Base-by-base conservation (phyloP, 2,797 vertebrate genomes). In the Aldrovandia affinis region DNA sequence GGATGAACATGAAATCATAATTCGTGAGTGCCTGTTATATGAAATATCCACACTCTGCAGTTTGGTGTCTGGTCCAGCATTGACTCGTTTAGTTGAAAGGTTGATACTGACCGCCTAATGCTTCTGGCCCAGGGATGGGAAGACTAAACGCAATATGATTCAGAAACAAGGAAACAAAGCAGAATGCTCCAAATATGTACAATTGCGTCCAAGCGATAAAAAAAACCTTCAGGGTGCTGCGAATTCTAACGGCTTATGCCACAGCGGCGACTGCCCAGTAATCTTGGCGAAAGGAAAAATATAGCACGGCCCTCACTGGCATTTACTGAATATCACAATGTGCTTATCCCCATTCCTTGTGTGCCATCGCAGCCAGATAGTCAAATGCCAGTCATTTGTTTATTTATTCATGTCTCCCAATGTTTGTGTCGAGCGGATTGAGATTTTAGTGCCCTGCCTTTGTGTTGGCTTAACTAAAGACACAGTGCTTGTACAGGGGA, bases 361-460 rank as follows among this genome's bases (percentile, higher is more conserved):
- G 36, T 28, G 36, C 78, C 36, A 73, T 10, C 50, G 52, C 81
- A 28, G 59, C 59, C 10, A 79, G 68, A 75, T 81, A 52, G 75
- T 75, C 55, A 33, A 86, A 81, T 85, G 47, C 22, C 7, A 68
- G 57, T 84, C 36, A 70, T 81, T 75, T 59, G 10, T 84, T 81
- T 30, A 47, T 80, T 22, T 75, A 42, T 75, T 50, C 65, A 57
- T 4, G 28, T 57, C 75, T 83, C 22, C 73, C 57, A n/a, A 55
- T 80, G 47, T 14, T 47, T 79, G 57, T 61, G 33, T 30, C 22
- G 18, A 36, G 55, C 42, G 36, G 28, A 33, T 36, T 36, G 65
- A 33, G 30, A 70, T 70, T 70, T 70, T 39, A 70, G 33, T 20
- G 33, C 65, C 33, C 65, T 36, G 65, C 14, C 15, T 36, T 70